Evolutionary conservation across 2,888 invertebrate species (phyloP), one percentile per base, ranked within the genome.

Genomic region (Isoperla grammatica): DNA sequence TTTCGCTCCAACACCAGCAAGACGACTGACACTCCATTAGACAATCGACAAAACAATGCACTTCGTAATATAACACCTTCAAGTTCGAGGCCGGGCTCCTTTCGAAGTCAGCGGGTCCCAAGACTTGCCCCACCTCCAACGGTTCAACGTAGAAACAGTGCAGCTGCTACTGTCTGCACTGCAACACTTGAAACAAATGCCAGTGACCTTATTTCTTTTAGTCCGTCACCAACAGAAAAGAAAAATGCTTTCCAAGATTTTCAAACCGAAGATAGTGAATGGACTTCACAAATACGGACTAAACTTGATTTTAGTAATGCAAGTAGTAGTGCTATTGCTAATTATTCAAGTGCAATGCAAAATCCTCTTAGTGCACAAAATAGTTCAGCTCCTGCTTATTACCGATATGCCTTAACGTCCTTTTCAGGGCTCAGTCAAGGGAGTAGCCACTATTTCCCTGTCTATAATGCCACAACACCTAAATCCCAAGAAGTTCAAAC

Each of bases 81-180:
- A 12, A 75, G 83, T 62, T 82, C 83, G 12, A 75, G 83, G 67
- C 83, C 83, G 13, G 83, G 81, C 12, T 76, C 77, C 5, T 77
- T 78, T 62, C 73, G 74, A 43, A 68, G 66, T 20, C 66, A 67
- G 42, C 64, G 66, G 56, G 58, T 64, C 20, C 53, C 53, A 29
- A 68, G 69, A 20, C 65, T 67, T 53, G 69, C 71, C 15, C 71
- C 71, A 9, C 72, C 71, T 20, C 65, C 69, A 15, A 49, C 66
- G 9, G 60, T 60, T 13, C 60, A 63, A 19, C 65, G 69, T 5
- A 63, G 69, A 22, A 67, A 65, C 55, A 69, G 68, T 61, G 65
- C 65, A 40, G 59, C 67, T 37, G 60, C 68, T 13, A 61, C 56
- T 17, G 59, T 59, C n/a, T 39, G 61, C 6, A 53, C 46, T 13